Conservation (phyloP, 2,888 invertebrate species). For the Slavum lentiscoides region DNA sequence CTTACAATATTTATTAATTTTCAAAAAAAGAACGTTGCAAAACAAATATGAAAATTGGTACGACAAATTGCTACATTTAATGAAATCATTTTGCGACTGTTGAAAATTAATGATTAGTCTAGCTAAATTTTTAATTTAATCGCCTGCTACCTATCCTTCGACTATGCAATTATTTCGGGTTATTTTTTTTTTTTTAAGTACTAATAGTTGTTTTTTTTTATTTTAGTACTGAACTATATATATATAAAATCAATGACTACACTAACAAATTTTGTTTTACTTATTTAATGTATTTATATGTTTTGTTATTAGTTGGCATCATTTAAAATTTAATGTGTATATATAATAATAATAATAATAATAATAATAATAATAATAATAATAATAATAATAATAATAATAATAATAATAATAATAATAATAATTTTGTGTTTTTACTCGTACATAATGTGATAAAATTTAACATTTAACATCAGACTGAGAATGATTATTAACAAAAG, state of each 20-base stretch:
- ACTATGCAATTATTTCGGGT: too few relatives aligned
- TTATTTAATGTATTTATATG: neutral
- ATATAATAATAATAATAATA: neutral
- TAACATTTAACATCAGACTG: neutral
- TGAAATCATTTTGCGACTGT: neutral
- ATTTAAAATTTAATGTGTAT: neutral
- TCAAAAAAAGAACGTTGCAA: neutral
- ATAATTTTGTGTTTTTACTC: neutral
- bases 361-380: neutral
- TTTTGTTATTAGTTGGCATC: neutral
- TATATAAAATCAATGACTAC: too few relatives aligned
- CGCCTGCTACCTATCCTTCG: too few relatives aligned
- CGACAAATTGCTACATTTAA: neutral
- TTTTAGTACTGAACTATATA: neutral
- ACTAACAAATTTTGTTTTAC: too few relatives aligned
- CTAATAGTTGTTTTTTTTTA: constrained; percentile 3
- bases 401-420: too few relatives aligned
- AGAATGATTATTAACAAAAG: neutral
- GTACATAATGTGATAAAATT: neutral
- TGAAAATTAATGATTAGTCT: neutral
- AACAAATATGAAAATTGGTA: neutral
- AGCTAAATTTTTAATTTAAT: too few relatives aligned
- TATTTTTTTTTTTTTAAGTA: neutral
- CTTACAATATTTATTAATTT: neutral
- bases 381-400: neutral